Evolutionary conservation across 2,113 vertebrate genomes (phyloP), one percentile per base, ranked within the genome.

Genomic region (Uria aalge): DNA sequence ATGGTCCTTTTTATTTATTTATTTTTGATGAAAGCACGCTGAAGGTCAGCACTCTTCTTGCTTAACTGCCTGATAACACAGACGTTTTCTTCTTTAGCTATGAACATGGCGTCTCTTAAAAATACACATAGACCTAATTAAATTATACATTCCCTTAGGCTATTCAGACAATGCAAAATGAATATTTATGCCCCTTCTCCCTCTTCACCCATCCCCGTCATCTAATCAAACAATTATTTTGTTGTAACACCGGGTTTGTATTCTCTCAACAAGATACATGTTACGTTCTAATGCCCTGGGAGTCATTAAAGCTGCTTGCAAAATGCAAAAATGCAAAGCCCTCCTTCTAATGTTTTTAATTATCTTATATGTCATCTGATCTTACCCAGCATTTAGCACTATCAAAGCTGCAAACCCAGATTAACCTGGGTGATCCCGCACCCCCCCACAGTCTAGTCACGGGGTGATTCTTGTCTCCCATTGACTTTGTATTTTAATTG

Each of bases 261-360:
- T 80, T 97, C 72, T 92, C 72, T 95, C 90, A 92, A 83, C 68
- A 94, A 94, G 80, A 96, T 85, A 45, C n/a, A 40, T 53, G 34
- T 62, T 95, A 47, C 23, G 40, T 83, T 68, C 56, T 64, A 94
- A 50, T 94, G 53, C 43, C 84, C 41, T 93, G 87, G 92, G 93
- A 97, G 68, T 95, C 93, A 96, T 97, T 97, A 94, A 83, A 82
- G n/a, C 30, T 91, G 94, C 89, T 85, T 96, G 66, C 73, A 97
- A 96, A 97, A 97, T 78, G 38, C 77, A 95, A 86, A 96, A 96
- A 95, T 67, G 45, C 7, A 43, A 92, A 95, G 75, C 22, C 71
- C 10, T 96, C 78, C 63, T 96, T 95, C 69, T 93, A 95, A 94
- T n/a, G 36, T 53, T 90, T 92, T 91, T 95, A 97, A 95, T 96